Conservation (phyloP, 2,797 vertebrate species). For the Naso thynnoides region DNA sequence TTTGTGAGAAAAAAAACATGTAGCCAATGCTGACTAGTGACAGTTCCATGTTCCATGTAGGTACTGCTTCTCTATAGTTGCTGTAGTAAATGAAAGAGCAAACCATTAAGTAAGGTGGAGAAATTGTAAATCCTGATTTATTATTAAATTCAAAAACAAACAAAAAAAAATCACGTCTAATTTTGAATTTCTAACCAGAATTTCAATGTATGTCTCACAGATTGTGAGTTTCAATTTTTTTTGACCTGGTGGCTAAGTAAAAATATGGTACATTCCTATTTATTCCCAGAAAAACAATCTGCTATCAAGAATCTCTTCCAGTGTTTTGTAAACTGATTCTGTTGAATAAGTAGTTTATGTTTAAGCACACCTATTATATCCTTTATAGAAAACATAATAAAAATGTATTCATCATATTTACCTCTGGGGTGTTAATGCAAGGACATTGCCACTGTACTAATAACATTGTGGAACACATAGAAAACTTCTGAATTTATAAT, state of each 20-base stretch:
- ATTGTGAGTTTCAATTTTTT: neutral
- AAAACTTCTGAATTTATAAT: neutral
- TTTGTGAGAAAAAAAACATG: neutral
- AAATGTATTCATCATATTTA: slow-evolving; percentile 3
- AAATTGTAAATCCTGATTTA: neutral
- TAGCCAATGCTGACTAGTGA: neutral
- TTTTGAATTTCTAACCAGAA: neutral
- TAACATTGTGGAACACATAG: too few species aligned
- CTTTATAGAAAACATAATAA: neutral
- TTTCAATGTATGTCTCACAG: neutral
- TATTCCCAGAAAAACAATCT: neutral
- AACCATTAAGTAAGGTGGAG: neutral
- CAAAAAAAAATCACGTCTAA: neutral
- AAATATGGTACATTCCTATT: neutral
- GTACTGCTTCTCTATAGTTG: too few species aligned
- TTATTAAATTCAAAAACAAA: neutral
- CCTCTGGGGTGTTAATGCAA: neutral
- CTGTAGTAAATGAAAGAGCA: neutral
- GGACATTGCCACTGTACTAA: neutral
- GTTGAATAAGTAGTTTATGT: neutral
- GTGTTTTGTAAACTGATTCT: neutral
- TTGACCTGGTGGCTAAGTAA: neutral
- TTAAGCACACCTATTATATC: neutral
- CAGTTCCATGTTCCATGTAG: neutral
- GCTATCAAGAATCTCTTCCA: neutral